Evolutionary conservation across 2,888 invertebrate species (phyloP), one percentile per base, ranked within the genome.

Genomic region (Idaea dimidiata): DNA sequence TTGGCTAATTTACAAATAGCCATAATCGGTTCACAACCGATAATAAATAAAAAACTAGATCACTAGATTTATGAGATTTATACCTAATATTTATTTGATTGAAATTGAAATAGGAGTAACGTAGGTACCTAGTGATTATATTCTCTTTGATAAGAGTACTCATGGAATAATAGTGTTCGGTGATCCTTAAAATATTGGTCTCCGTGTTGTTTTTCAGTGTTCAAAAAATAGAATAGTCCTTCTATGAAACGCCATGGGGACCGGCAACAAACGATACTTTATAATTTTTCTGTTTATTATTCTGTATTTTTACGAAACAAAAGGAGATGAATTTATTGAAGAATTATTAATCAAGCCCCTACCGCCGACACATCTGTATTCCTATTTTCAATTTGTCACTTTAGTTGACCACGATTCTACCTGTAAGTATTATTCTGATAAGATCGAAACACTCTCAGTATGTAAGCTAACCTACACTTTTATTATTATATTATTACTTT

Each of bases 331-430:
- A 66, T 98, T 97, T 82, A 94, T 95, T 67, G 99, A 99, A 93
- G 98, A 98, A 91, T 90, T 99, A 60, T 94, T 96, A 73, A 93
- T 99, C 43, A 98, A 97, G 84, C 97, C 98, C 0, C 87, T 99
- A 64, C 93, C 95, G 56, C 96, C 95, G 76, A 96, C 97, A 66
- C 96, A 98, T 91, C 93, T 99, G 31, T 97, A 98, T 81, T 95
- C 96, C 14, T 96, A 97, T 84, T 98, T 99, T 85, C 98, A 98
- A 87, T 99, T 99, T 86, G 95, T 96, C 24, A 97, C 97, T 5
- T 87, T 95, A 72, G 96, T 97, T 94, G 93, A 94, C 67, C 87
- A 90, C 61, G 88, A 91, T 69, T 88, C 93, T 68, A 93, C 94
- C 67, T 94, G 96, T 96, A 93, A 94, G 95, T 91, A 59, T 24